Evolutionary conservation across 2,888 invertebrate species (phyloP), one percentile per base, ranked within the genome.

Genomic region (Chrysolina americana): DNA sequence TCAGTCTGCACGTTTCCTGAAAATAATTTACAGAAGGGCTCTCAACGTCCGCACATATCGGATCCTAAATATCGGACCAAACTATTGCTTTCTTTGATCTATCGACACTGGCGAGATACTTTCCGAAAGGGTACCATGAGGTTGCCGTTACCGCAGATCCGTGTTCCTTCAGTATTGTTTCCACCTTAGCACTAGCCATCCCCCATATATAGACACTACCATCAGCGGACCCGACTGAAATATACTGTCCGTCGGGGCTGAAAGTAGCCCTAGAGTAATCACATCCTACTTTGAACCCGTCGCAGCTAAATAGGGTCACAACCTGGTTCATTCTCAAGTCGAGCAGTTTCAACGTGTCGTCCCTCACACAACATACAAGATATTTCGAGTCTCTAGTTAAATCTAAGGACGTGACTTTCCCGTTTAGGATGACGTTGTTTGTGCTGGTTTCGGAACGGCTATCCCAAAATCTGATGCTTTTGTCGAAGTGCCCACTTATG

Each of bases 401-500:
- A 89, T 98, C 97, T 81, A 99, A 91, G 63, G 98, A 98, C 50
- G 98, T 98, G 79, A 99, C 95, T 90, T 96, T 96, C 74, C 97
- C 98, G 87, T 96, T 96, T 77, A 99, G 91, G 79, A 94, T 88
- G 78, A 98, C 95, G 88, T 97, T 96, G 86, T 96, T 96, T 76
- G 94, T 93, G 80, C 94, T 93, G 84, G 93, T 92, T 83, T 98
- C 97, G 17, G 94, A 93, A 83, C 99, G 92, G 77, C 95, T 94
- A 89, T 99, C 99, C 98, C 98, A 99, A 89, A 99, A 96, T 69
- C 98, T 92, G 82, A 99, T 95, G 85, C 94, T 94, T 89, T 98
- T 98, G 90, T 99, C 99, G 88, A 96, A 98, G 90, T 99, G 99
- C 28, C 98, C 98, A 84, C 98, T 98, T 84, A 99, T 96, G 82